Evolutionary conservation across 1,140 invertebrate species (phyloP), one percentile per base, ranked within the genome.

Genomic region (Meloidogyne exigua): DNA sequence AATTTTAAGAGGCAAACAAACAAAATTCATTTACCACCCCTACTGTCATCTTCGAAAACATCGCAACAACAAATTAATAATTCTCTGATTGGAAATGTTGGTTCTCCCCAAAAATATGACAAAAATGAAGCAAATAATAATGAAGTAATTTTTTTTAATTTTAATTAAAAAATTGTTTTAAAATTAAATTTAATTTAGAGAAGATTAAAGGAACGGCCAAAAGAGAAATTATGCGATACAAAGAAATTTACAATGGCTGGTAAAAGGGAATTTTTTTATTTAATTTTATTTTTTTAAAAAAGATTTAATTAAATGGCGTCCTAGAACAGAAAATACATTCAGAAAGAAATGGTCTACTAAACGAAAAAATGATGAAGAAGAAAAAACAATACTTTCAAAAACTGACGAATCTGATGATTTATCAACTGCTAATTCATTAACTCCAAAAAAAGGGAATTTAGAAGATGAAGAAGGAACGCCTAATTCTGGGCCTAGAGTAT

Each of bases 191-290:
- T 64, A 28, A 57, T 26, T 39, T 23, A 73, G 72, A 73, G 21
- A 28, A 64, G 23, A 36, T 62, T 7, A 65, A 72, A 21, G 23
- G 21, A 26, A 62, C 21, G 28, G n/a, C 23, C 26, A n/a, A 73
- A 79, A 26, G 77, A 69, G 39, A 49, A 74, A 42, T 32, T 73
- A 44, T 57, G 83, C 10, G 73, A 82, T 42, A 71, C 75, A 7
- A 83, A 79, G 57, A 80, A 25, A 18, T 82, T 82, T 67, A 82
- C 70, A 25, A 83, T 82, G 80, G 65, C 81, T n/a, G 49, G 49
- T 57, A 57, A n/a, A 0, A 32, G n/a, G n/a, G n/a, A 32, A 32
- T 32, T 32, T 32, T 44, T 42, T 44, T 13, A 44, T 13, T 1
- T 13, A 44, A 44, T 13, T 44, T 44, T 44, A 12, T 44, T 18